These are phyloP conservation scores for Patella ulyssiponensis DNA, from an alignment of 2,888 invertebrate genomes.

Conservation along the genomic window DNA sequence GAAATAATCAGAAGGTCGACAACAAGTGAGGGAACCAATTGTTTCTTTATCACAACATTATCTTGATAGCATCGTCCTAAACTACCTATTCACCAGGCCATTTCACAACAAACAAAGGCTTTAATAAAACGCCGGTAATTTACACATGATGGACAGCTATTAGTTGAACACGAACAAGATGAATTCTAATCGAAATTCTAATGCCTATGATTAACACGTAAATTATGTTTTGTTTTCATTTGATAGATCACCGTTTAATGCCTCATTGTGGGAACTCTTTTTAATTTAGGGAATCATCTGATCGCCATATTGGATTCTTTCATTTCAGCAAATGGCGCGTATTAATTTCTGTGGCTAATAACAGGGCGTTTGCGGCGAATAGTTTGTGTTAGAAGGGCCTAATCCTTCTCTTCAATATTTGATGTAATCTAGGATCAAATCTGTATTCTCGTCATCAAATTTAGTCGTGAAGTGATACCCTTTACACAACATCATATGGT, in stretches of 20 bases:
- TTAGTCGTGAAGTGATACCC: too few species aligned
- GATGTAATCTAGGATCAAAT: too few species aligned
- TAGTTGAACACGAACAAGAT: constrained; percentile 6
- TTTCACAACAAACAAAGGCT: neutral
- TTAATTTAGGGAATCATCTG: neutral
- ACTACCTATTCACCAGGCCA: too few species aligned
- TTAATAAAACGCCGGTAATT: neutral
- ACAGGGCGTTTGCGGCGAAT: neutral
- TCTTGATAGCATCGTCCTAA: too few species aligned
- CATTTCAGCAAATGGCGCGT: neutral
- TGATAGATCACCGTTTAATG: constrained; percentile 5
- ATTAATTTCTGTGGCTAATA: neutral
- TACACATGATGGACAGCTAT: neutral
- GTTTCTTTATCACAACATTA: too few species aligned
- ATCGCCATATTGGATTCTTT: constrained; percentile 6
- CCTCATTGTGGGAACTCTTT: neutral
- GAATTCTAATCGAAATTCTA: constrained; percentile 9
- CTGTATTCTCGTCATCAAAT: too few species aligned
- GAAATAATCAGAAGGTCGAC: too few species aligned
- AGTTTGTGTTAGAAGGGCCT: neutral
- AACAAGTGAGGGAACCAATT: too few species aligned
- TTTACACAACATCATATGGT: too few species aligned
- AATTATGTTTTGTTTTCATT: constrained; percentile 5
- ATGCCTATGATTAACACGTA: neutral
- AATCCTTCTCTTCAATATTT: too few species aligned